Evolutionary conservation across 1,140 invertebrate genomes (phyloP).

Genomic region (Drosophila kohkoa): DNA sequence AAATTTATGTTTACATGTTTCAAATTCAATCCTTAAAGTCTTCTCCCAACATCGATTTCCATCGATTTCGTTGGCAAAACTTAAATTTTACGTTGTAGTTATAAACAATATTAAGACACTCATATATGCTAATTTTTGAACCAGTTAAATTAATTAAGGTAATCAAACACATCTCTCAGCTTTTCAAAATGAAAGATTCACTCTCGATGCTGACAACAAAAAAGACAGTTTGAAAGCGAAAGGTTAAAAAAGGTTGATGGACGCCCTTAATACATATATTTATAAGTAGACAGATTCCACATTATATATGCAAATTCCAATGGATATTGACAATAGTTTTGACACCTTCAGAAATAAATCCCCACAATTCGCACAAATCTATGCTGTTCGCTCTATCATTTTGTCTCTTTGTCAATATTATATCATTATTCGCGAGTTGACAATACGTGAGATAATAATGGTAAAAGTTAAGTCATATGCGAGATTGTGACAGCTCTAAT

Average conservation of each 20-base stretch:
- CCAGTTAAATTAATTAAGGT: slow-evolving; percentile 16
- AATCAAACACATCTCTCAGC: slow-evolving; percentile 6
- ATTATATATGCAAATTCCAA: slow-evolving; percentile 5
- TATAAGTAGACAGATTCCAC: slow-evolving; percentile 5
- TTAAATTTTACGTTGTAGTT: neutral
- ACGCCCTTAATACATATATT: slow-evolving; percentile 15
- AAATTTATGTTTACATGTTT: neutral
- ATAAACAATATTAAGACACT: neutral
- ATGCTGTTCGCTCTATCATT: slow-evolving; percentile 16
- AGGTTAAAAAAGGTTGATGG: slow-evolving; percentile 6
- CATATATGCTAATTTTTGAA: slow-evolving; percentile 3
- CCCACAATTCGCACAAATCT: slow-evolving; percentile 41
- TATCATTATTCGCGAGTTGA: slow-evolving; percentile 30
- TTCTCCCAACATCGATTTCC: neutral
- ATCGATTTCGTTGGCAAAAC: neutral
- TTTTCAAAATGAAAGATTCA: slow-evolving; percentile 9
- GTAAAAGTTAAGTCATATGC: slow-evolving; percentile 29
- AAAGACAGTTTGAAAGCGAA: slow-evolving; percentile 16
- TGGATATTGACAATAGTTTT: slow-evolving; percentile 36
- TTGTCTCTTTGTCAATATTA: slow-evolving; percentile 31
- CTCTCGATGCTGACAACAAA: slow-evolving; percentile 16
- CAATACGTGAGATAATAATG: slow-evolving; percentile 19
- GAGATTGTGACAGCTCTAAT: slow-evolving; percentile 21
- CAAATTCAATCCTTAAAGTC: neutral
- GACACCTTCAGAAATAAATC: slow-evolving; percentile 26